Conservation (phyloP, 2,888 invertebrate genomes). For the Eupeodes latifasciatus region DNA sequence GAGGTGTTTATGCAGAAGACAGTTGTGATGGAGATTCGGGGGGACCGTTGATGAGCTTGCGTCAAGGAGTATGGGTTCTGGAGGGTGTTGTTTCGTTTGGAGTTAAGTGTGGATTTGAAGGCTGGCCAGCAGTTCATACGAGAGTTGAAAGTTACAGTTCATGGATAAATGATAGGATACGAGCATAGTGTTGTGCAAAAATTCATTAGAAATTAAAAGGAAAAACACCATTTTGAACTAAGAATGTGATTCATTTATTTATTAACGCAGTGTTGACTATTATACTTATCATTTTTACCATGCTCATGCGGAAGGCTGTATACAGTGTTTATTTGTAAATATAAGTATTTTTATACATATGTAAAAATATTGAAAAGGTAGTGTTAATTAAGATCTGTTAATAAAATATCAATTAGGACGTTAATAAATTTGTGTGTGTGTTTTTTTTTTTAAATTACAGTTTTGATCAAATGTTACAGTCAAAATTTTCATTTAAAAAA, state of each 20-base stretch:
- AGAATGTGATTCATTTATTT: conserved; percentile 63
- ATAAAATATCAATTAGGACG: background rate
- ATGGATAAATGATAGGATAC: conserved; percentile 82
- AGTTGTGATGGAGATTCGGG: conserved; percentile 92
- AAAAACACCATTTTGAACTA: conserved; percentile 30
- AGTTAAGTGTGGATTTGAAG: conserved; percentile 87
- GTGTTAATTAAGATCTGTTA: background rate
- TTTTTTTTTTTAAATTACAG: background rate
- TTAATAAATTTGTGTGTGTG: background rate
- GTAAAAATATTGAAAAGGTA: background rate
- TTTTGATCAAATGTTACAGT: no score
- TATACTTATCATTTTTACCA: background rate
- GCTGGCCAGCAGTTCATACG: conserved; percentile 89
- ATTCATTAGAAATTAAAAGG: background rate
- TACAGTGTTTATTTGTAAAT: background rate
- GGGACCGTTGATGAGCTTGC: conserved; percentile 88
- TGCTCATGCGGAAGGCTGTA: background rate
- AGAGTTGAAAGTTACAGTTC: conserved; percentile 86
- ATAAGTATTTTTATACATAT: background rate
- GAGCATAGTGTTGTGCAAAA: conserved; percentile 6
- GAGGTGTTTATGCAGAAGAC: conserved; percentile 88
- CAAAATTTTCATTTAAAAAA: no score
- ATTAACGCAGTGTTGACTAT: conserved; percentile 56
- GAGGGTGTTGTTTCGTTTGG: conserved; percentile 90
- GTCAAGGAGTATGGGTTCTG: conserved; percentile 85